phyloP scores from a whole-genome alignment of 2,113 vertebrate species.

The Sylvicapra grimmia region DNA sequence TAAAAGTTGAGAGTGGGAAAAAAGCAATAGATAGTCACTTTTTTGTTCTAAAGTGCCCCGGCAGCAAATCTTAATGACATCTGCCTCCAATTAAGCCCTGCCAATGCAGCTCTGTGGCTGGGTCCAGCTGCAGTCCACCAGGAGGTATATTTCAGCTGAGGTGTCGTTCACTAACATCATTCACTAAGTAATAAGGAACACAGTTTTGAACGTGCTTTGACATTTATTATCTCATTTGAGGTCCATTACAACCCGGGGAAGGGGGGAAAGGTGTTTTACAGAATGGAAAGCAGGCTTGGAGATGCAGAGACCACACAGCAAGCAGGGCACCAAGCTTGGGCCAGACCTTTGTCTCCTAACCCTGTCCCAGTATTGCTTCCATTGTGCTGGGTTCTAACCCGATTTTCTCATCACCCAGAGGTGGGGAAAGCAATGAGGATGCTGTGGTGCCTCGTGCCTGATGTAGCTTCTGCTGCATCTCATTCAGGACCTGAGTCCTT shows the following conservation, averaged over 20 bases:
- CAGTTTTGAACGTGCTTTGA: conserved; percentile 44
- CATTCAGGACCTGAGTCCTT: neutral
- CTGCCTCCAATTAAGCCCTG: conserved; percentile 31
- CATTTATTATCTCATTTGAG: conserved; percentile 58
- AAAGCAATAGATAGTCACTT: neutral
- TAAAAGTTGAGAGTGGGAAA: neutral
- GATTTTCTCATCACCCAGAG: neutral
- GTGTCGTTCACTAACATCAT: conserved; percentile 51
- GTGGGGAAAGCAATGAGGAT: neutral
- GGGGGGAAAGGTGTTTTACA: neutral
- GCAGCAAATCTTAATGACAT: conserved; percentile 22
- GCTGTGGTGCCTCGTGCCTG: neutral
- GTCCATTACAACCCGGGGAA: conserved; percentile 30
- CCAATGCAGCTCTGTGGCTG: neutral
- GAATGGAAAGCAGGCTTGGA: conserved; percentile 28
- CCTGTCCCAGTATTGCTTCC: neutral
- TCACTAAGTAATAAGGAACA: conserved; percentile 46
- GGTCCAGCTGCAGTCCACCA: conserved; percentile 2
- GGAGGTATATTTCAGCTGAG: conserved; percentile 30
- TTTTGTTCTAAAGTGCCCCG: neutral
- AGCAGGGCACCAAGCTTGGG: neutral
- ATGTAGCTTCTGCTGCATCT: neutral
- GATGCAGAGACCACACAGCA: conserved; percentile 23
- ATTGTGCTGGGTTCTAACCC: neutral
- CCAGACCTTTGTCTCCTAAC: neutral